These are phyloP conservation scores for Babyrousa celebensis DNA, from an alignment of 2,797 vertebrate species.

Conservation along the genomic window DNA sequence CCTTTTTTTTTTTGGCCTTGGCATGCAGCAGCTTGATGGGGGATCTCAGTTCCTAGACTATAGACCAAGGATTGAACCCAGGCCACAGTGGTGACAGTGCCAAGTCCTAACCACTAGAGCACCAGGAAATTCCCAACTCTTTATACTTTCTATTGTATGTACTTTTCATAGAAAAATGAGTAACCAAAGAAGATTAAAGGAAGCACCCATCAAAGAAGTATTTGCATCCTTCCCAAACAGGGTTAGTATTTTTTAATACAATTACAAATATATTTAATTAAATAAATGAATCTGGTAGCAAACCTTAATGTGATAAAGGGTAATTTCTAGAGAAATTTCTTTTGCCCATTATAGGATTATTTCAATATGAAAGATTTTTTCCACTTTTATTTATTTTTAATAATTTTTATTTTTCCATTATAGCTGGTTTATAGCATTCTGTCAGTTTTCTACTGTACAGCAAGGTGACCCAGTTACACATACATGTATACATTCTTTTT, in stretches of 20 bases:
- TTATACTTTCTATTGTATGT: not conserved
- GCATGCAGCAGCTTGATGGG: too few relatives aligned
- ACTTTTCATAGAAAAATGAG: not conserved
- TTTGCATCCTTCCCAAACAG: not conserved
- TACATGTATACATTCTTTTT: too few relatives aligned
- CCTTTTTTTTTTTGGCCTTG: too few relatives aligned
- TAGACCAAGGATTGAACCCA: too few relatives aligned
- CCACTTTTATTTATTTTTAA: not conserved
- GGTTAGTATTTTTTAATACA: not conserved
- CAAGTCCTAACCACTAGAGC: too few relatives aligned
- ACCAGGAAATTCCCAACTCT: too few relatives aligned
- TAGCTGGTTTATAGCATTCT: too few relatives aligned
- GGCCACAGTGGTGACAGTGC: too few relatives aligned
- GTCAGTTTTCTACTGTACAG: too few relatives aligned
- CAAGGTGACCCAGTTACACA: too few relatives aligned
- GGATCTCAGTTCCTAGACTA: too few relatives aligned
- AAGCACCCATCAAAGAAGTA: not conserved
- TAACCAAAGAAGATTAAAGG: not conserved
- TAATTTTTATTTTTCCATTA: too few relatives aligned
- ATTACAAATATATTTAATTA: not conserved
- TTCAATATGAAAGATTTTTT: not conserved
- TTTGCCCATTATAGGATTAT: not conserved
- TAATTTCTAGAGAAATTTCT: conserved; percentile 34
- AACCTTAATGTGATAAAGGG: not conserved
- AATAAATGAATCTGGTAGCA: conserved; percentile 13